Conservation (phyloP, 2,888 invertebrate genomes). For the Chymomyza procnemis region DNA sequence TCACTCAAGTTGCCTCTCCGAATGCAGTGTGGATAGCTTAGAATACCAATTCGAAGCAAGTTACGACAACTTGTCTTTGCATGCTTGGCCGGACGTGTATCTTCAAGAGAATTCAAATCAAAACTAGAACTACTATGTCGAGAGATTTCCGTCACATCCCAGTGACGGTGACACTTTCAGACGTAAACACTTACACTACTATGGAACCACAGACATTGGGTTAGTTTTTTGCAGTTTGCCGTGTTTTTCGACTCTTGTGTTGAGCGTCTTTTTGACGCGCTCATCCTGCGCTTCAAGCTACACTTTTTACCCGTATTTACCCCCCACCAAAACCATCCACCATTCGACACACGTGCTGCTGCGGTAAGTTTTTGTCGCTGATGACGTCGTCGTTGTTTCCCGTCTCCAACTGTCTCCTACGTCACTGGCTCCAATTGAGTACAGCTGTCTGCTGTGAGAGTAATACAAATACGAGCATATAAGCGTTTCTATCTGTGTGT, state of each 20-base stretch:
- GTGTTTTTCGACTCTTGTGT: constrained; percentile 28
- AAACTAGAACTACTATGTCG: too few species aligned
- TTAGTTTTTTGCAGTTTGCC: constrained; percentile 40
- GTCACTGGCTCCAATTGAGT: neutral
- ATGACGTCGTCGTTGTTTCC: constrained; percentile 6
- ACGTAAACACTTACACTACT: constrained; percentile 32
- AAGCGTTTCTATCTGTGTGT: constrained; percentile 4
- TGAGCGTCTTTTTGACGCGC: constrained; percentile 47
- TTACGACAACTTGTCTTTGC: neutral
- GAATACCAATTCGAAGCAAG: neutral
- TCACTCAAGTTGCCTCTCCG: too few species aligned
- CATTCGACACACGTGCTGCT: constrained; percentile 47
- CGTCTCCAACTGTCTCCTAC: neutral
- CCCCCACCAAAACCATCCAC: constrained; percentile 1
- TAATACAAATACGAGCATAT: neutral
- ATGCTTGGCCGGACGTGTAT: too few species aligned
- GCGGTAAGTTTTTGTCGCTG: constrained; percentile 55
- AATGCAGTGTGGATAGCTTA: too few species aligned
- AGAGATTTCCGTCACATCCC: neutral
- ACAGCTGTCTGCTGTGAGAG: constrained; percentile 1
- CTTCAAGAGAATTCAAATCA: too few species aligned
- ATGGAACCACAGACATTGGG: constrained; percentile 38
- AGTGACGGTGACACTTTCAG: constrained; percentile 34
- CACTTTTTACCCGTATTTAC: constrained; percentile 8
- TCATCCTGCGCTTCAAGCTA: constrained; percentile 32